Conservation (phyloP, 2,888 invertebrate genomes). For the Furcula furcula region DNA sequence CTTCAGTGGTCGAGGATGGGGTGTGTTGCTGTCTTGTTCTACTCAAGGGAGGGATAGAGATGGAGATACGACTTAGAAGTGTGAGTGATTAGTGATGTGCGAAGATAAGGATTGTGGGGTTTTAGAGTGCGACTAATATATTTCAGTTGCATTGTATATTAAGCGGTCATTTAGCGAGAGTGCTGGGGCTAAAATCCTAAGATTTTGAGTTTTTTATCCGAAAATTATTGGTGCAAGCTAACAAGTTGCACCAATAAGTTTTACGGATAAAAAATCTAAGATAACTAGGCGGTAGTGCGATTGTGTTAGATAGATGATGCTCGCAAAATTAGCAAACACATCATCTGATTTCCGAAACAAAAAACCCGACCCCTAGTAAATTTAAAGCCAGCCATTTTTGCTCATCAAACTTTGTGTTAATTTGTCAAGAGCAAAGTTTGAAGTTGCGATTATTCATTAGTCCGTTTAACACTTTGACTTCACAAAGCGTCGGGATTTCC, state of each 20-base stretch:
- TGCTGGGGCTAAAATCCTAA: no score
- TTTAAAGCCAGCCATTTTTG: neutral
- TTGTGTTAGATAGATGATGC: no score
- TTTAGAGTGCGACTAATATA: neutral
- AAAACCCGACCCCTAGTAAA: no score
- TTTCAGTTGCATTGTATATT: no score
- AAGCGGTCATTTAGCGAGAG: no score
- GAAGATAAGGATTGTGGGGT: conserved; percentile 8
- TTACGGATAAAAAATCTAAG: no score
- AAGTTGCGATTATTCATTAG: conserved; percentile 13
- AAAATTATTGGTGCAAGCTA: no score
- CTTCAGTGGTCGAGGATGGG: conserved; percentile 20
- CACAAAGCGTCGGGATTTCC: neutral
- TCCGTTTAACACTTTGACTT: conserved; percentile 11
- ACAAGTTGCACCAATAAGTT: no score
- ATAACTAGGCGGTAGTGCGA: no score
- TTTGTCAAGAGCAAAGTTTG: conserved; percentile 10
- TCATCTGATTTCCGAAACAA: no score
- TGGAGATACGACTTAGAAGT: conserved; percentile 11
- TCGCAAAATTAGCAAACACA: no score
- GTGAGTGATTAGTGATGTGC: conserved; percentile 28
- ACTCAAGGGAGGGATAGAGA: conserved; percentile 8
- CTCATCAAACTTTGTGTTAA: conserved; percentile 5
- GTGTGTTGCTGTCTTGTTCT: conserved; percentile 14
- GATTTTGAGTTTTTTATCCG: no score